Percentiles rank a stretch among this genome's conserved stretches.
Evolutionary conservation across 2,888 invertebrate genomes (phyloP).

Genomic region (Nipponacmea schrenckii): DNA sequence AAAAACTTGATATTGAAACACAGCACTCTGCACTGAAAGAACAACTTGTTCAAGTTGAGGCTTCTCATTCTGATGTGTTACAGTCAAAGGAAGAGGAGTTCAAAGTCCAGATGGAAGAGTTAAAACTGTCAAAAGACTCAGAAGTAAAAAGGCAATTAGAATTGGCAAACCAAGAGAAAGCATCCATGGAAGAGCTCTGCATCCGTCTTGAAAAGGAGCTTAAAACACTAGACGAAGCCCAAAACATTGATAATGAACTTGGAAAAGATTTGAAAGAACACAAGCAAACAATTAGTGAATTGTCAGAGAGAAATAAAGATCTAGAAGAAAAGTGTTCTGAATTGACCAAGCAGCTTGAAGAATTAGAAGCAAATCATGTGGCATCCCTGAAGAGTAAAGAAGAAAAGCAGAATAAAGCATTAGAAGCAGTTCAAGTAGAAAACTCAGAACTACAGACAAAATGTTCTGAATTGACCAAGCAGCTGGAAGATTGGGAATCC

Average conservation of each 20-base stretch:
- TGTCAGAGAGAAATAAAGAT: constrained; percentile 33
- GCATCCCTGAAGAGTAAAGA: constrained; percentile 19
- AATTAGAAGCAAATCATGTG: constrained; percentile 30
- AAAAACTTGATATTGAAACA: background rate
- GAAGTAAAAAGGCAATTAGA: too few relatives aligned
- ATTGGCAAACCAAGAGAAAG: too few relatives aligned
- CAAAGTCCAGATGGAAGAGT: constrained; percentile 55
- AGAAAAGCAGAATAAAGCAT: constrained; percentile 39
- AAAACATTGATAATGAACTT: constrained; percentile 34
- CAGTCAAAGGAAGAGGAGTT: constrained; percentile 59
- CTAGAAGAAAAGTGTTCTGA: constrained; percentile 20
- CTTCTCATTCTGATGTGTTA: constrained; percentile 28
- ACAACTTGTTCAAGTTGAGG: background rate
- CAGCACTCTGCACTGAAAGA: background rate
- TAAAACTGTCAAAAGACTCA: constrained; percentile 51
- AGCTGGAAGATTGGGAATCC: constrained; percentile 34
- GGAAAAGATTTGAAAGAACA: constrained; percentile 39
- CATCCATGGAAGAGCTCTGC: constrained; percentile 17
- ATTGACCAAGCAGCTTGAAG: constrained; percentile 31
- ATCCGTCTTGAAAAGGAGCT: constrained; percentile 26
- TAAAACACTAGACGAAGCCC: constrained; percentile 34
- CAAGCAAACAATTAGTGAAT: constrained; percentile 41
- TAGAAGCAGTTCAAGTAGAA: constrained; percentile 41
- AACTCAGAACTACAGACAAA: constrained; percentile 26
- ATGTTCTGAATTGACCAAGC: constrained; percentile 23